These are phyloP conservation scores for Pterophyllum scalare DNA, from an alignment of 2,113 vertebrate species.

Conservation along the genomic window DNA sequence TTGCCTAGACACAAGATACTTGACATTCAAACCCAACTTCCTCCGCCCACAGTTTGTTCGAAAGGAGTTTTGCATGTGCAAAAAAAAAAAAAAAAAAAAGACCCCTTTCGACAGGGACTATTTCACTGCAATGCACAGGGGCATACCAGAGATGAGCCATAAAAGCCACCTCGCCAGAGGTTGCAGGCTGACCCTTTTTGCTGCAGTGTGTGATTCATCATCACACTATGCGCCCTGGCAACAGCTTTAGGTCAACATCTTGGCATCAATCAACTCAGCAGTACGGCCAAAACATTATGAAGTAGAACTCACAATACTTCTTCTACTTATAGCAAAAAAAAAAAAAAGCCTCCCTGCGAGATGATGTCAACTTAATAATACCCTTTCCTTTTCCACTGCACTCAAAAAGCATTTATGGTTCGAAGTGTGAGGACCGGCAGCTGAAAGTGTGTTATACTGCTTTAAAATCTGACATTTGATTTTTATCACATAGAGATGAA, in stretches of 20 bases:
- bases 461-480: constrained; percentile 27
- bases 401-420: constrained; percentile 42
- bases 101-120: constrained; percentile 36
- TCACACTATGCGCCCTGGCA: constrained; percentile 24
- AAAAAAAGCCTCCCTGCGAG: constrained; percentile 19
- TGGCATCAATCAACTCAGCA: constrained; percentile 17
- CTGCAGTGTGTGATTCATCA: constrained; percentile 37
- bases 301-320: constrained; percentile 12
- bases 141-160: constrained; percentile 55
- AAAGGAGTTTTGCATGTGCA: constrained; percentile 29
- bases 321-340: constrained; percentile 10
- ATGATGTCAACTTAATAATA: constrained; percentile 30
- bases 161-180: constrained; percentile 48
- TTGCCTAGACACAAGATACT: constrained; percentile 71
- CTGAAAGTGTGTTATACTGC: not conserved
- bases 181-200: constrained; percentile 44
- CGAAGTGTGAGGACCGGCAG: constrained; percentile 5
- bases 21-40: constrained; percentile 71
- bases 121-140: constrained; percentile 3
- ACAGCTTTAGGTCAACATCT: constrained; percentile 10
- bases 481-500: constrained; percentile 33
- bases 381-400: constrained; percentile 37
- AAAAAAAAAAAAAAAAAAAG: constrained; percentile 8
- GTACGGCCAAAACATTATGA: constrained; percentile 16
- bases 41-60: constrained; percentile 66